Percentiles rank a stretch among this genome's conserved stretches.
These are phyloP conservation scores for Bufo gargarizans DNA, from an alignment of 2,113 vertebrate species.

Conservation along the genomic window DNA sequence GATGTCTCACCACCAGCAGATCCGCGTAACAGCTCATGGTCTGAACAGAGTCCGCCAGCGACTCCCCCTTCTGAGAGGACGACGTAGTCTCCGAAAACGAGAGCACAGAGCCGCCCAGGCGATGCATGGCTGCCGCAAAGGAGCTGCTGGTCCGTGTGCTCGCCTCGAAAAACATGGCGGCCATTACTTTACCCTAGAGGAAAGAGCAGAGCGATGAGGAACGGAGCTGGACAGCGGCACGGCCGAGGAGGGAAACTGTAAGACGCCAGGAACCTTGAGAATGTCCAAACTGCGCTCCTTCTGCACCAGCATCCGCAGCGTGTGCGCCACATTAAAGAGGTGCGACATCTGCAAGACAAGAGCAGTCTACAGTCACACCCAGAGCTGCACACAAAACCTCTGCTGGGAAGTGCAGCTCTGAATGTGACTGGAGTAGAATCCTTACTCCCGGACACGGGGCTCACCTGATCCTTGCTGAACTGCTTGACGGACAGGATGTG, in stretches of 20 bases:
- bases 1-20: constrained; percentile 91
- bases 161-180: constrained; percentile 94
- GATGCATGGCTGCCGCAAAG: constrained; percentile 90
- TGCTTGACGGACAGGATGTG: constrained; percentile 89
- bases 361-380: neutral
- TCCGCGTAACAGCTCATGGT: constrained; percentile 96
- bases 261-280: constrained; percentile 79
- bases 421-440: too few species aligned
- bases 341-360: constrained; percentile 83
- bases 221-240: neutral
- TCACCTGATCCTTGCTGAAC: constrained; percentile 96
- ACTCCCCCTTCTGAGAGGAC: constrained; percentile 94
- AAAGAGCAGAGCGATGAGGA: neutral
- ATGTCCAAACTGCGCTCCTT: constrained; percentile 93
- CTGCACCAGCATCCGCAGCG: constrained; percentile 89
- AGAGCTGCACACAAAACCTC: neutral
- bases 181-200: constrained; percentile 92
- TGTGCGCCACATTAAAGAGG: constrained; percentile 91
- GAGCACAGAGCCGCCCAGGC: constrained; percentile 89
- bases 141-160: constrained; percentile 97
- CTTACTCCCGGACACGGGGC: neutral
- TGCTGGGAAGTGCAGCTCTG: too few species aligned
- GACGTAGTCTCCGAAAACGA: constrained; percentile 91
- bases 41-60: constrained; percentile 89
- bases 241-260: neutral